Evolutionary conservation across 2,113 vertebrate species (phyloP).

Genomic region (Gallinago undulata): DNA sequence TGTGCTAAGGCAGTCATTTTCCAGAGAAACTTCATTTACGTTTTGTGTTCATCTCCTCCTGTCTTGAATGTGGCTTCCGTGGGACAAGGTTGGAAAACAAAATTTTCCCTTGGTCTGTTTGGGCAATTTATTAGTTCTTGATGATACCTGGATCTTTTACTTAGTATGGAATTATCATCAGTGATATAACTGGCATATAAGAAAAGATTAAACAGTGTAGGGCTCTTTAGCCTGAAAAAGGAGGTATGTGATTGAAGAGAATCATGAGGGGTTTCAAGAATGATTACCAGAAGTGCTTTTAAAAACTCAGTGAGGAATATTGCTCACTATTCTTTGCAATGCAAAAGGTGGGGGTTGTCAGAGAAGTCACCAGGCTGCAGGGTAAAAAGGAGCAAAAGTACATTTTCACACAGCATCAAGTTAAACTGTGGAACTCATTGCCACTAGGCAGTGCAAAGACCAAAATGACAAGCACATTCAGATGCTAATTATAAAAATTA

Average conservation of each 20-base stretch:
- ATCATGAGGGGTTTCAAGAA: conserved; percentile 31
- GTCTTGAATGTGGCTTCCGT: background rate
- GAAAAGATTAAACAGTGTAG: background rate
- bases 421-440: background rate
- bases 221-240: background rate
- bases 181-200: background rate
- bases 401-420: background rate
- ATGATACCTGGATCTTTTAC: background rate
- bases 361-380: conserved; percentile 4
- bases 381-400: background rate
- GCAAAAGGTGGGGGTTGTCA: background rate
- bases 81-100: background rate
- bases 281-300: conserved; percentile 29
- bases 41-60: background rate
- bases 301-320: conserved; percentile 14
- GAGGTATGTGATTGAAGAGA: conserved; percentile 3
- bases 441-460: background rate
- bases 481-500: background rate
- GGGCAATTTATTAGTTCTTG: background rate
- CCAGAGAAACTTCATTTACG: background rate
- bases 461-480: background rate
- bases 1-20: background rate
- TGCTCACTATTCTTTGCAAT: background rate
- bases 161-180: background rate
- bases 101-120: background rate